These are phyloP conservation scores for Stigmatopora nigra DNA, from an alignment of 2,113 vertebrate genomes.

Conservation along the genomic window DNA sequence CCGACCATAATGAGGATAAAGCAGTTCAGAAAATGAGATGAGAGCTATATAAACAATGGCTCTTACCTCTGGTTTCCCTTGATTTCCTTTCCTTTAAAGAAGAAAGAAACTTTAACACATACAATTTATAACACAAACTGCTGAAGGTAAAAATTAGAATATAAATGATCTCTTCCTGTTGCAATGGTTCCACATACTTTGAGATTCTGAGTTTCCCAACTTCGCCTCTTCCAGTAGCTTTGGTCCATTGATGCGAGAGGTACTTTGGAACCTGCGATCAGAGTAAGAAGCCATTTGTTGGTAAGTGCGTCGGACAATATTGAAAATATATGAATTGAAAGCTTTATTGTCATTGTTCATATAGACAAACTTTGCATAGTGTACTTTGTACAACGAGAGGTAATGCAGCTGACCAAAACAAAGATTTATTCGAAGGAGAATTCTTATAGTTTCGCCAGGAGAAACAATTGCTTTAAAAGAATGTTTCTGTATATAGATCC, in stretches of 20 bases:
- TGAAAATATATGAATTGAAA: too few species aligned
- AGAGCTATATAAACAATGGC: too few species aligned
- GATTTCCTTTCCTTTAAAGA: conserved; percentile 61
- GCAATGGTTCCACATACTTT: conserved; percentile 76
- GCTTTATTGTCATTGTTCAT: too few species aligned
- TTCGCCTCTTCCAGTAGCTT: conserved; percentile 90
- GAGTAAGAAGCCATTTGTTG: background rate
- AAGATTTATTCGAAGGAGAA: too few species aligned
- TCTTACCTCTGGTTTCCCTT: conserved; percentile 72
- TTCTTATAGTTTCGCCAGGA: too few species aligned
- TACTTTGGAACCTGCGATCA: conserved; percentile 70
- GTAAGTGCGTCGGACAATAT: too few species aligned
- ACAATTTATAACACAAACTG: background rate
- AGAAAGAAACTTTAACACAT: conserved; percentile 8
- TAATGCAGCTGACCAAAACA: too few species aligned
- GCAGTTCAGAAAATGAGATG: too few species aligned
- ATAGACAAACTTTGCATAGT: too few species aligned
- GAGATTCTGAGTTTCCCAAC: conserved; percentile 90
- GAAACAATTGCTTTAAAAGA: too few species aligned
- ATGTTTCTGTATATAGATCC: background rate
- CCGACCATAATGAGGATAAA: too few species aligned
- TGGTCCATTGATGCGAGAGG: conserved; percentile 88
- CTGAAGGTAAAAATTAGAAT: background rate
- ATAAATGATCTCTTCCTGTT: background rate
- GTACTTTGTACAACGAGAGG: too few species aligned